Percentiles rank a stretch among this genome's conserved stretches.
These are phyloP conservation scores for Cebus imitator DNA, from an alignment of 2,113 vertebrate species.

Conservation along the genomic window DNA sequence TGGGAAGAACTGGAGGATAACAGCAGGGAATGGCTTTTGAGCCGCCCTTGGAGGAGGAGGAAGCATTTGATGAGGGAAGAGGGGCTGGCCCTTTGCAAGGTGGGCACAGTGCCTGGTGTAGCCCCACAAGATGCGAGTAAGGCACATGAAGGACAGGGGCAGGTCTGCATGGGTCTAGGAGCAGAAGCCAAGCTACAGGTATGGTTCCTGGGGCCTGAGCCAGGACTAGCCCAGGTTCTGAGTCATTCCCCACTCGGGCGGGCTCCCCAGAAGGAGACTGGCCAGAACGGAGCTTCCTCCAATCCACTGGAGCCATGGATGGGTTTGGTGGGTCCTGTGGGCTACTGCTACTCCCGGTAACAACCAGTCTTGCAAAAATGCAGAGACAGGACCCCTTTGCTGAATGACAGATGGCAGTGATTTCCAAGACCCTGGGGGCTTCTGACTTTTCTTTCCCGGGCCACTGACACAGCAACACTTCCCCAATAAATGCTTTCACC, in stretches of 20 bases:
- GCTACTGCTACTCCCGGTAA: too few relatives aligned
- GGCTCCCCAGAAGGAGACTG: background rate
- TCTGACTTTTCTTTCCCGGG: background rate
- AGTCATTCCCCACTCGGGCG: background rate
- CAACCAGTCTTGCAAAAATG: background rate
- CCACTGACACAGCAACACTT: fast-evolving
- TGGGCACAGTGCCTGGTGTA: background rate
- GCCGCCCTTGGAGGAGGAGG: background rate
- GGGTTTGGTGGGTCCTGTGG: background rate
- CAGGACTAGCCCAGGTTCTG: background rate
- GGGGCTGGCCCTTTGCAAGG: too few relatives aligned
- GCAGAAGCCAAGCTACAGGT: background rate
- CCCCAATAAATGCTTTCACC: background rate
- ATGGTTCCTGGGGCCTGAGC: background rate
- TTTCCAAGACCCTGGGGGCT: background rate
- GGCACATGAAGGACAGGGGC: background rate
- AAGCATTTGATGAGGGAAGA: too few relatives aligned
- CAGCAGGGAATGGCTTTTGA: background rate
- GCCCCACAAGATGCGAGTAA: background rate
- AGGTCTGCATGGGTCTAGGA: background rate
- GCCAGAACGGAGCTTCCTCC: background rate
- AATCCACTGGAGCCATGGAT: background rate
- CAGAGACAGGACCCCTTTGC: background rate
- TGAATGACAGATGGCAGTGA: background rate
- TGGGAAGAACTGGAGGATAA: background rate